These are phyloP conservation scores for Lithobates pipiens DNA, from an alignment of 2,797 vertebrate genomes.

Conservation along the genomic window DNA sequence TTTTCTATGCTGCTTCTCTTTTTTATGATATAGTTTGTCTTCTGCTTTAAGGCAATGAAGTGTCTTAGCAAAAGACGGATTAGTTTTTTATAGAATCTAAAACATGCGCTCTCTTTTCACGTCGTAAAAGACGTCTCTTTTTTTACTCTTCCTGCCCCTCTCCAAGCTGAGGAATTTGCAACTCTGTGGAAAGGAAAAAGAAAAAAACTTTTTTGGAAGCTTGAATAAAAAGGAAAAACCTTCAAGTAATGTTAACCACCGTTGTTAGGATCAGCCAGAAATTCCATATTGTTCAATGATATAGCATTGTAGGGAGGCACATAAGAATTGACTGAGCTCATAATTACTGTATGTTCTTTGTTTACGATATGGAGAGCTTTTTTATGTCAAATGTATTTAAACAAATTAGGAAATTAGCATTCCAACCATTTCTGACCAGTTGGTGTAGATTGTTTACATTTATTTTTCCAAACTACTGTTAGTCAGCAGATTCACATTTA, in stretches of 20 bases:
- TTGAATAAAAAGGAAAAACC: slow-evolving; percentile 7
- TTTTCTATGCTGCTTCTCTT: slow-evolving; percentile 49
- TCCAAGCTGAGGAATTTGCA: slow-evolving; percentile 53
- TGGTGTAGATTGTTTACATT: slow-evolving; percentile 8
- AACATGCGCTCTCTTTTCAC: slow-evolving; percentile 61
- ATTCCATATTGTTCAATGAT: slow-evolving; percentile 30
- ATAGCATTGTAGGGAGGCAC: slow-evolving; percentile 15
- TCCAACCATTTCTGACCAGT: neutral
- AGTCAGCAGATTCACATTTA: neutral
- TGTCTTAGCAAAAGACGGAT: slow-evolving; percentile 61
- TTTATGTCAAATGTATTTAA: slow-evolving; percentile 19
- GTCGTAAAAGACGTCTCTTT: slow-evolving; percentile 43
- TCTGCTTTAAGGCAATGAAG: slow-evolving; percentile 59
- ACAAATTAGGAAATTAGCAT: slow-evolving; percentile 8
- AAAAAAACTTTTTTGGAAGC: slow-evolving; percentile 18
- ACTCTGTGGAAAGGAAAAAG: slow-evolving; percentile 47
- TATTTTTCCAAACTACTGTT: neutral
- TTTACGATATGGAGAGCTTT: neutral
- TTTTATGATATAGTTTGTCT: slow-evolving; percentile 58
- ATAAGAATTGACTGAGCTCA: slow-evolving; percentile 5
- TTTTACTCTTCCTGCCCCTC: slow-evolving; percentile 50
- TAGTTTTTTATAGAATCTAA: slow-evolving; percentile 61
- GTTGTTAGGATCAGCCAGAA: slow-evolving; percentile 17
- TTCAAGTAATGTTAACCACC: slow-evolving; percentile 35
- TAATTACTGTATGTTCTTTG: neutral